Evolutionary conservation across 2,888 invertebrate species (phyloP).

Genomic region (Drosophila monieri): DNA sequence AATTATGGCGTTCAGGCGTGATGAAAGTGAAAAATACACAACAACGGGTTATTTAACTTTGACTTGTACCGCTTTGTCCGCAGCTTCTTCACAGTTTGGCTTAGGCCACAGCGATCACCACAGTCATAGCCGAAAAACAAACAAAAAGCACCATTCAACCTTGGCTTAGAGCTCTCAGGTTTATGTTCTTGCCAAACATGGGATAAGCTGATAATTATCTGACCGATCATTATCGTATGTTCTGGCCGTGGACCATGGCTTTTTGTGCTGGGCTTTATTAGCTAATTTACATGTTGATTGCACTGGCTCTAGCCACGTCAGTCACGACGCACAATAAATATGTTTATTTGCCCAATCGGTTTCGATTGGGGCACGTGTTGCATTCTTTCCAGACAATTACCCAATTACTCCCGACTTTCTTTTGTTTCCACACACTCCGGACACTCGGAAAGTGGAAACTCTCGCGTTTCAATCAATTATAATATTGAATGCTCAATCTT

Average conservation of each 20-base stretch:
- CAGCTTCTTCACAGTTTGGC: conserved; percentile 45
- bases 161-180: conserved; percentile 44
- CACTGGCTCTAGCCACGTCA: conserved; percentile 47
- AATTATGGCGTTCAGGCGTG: conserved; percentile 49
- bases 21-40: conserved; percentile 45
- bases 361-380: conserved; percentile 17
- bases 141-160: conserved; percentile 33
- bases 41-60: conserved; percentile 38
- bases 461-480: conserved; percentile 34
- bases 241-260: conserved; percentile 40
- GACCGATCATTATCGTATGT: conserved; percentile 27
- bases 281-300: conserved; percentile 68
- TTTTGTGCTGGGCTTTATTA: conserved; percentile 48
- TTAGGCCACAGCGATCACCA: conserved; percentile 43
- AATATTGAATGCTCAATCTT: conserved; percentile 43
- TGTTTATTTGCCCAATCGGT: conserved; percentile 18
- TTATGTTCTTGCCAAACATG: conserved; percentile 46
- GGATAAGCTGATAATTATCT: conserved; percentile 54
- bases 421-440: conserved; percentile 26
- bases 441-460: not conserved
- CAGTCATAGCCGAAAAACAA: conserved; percentile 6
- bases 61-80: conserved; percentile 25
- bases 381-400: conserved; percentile 25
- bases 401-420: conserved; percentile 19
- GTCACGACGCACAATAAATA: conserved; percentile 16